Evolutionary conservation across 2,888 invertebrate species (phyloP), one percentile per base, ranked within the genome.

Genomic region (Minunthozetes semirufus): DNA sequence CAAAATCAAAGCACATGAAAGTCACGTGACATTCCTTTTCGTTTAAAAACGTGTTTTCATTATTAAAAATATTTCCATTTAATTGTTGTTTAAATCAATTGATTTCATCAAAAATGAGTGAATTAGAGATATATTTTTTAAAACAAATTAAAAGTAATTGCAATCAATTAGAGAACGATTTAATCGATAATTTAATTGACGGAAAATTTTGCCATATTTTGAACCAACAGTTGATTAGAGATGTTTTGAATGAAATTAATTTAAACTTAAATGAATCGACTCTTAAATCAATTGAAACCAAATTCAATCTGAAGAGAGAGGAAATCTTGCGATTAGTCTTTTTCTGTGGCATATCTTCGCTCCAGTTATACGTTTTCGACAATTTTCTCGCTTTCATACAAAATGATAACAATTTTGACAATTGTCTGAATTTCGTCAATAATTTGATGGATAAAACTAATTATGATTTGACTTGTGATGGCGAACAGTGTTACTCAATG

Each of bases 351-450:
- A 75, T 75, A 27, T 70, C 71, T 48, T 56, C 27, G 9, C 46
- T 75, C 11, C 71, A 75, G 42, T 53, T 75, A 29, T 75, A 75
- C 29, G 71, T 75, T 46, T 50, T 50, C 25, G 59, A 75, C 53
- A 75, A 75, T 59, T 75, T 75, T 71, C 1, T 75, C 5, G 29
- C 25, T 42, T 71, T 71, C 19, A 61, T 75, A 6, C 27, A 68
- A 27, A 17, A 38, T 38, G 48, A 38, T 22, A 29, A 22, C 8
- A 42, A 73, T 13, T 73, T 46, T 53, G 59, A 73, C 15, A 50
- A 66, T 66, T 73, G 73, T 73, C 6, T 73, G 15, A 19, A 75
- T 33, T 75, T 75, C 27, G 53, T 75, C 6, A 63, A 53, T 6
- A n/a, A 72, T 27, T 61, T 75, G 25, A 38, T 71, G 22, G 25